Conservation (phyloP, 1,140 invertebrate genomes). For the Drosophila nigromelanica region DNA sequence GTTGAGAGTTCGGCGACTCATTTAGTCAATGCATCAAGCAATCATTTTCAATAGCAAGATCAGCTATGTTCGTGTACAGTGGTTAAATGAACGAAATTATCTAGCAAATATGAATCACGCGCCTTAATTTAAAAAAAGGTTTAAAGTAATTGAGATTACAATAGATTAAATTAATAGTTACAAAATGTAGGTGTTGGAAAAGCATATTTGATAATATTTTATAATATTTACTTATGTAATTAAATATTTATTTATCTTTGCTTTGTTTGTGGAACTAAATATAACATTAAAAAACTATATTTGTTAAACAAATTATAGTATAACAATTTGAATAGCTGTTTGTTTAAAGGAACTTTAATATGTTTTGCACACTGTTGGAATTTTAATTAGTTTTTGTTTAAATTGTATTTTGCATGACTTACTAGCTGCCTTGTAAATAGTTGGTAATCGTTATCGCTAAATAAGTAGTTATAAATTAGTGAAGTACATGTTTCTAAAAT, state of each 20-base stretch:
- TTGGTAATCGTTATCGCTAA: no score
- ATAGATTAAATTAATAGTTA: not conserved
- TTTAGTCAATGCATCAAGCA: slow-evolving; percentile 21
- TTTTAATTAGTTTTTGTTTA: no score
- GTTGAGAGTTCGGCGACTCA: slow-evolving; percentile 1
- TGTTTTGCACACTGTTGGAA: no score
- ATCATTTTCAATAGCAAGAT: slow-evolving; percentile 22
- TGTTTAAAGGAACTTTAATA: no score
- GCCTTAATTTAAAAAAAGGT: not conserved
- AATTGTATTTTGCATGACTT: no score
- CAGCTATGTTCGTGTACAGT: slow-evolving; percentile 28
- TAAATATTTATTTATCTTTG: no score
- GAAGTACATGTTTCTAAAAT: no score
- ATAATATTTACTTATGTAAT: not conserved
- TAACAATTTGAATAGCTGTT: no score
- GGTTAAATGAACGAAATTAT: not conserved
- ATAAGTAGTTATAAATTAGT: no score
- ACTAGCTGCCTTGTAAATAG: no score
- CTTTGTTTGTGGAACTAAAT: not conserved
- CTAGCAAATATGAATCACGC: not conserved
- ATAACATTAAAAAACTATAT: not conserved
- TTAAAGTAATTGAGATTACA: not conserved
- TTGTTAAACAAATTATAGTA: not conserved
- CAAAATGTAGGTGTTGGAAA: not conserved
- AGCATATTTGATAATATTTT: not conserved